These are phyloP conservation scores for Ceratina calcarata DNA, from an alignment of 1,140 invertebrate species.

Conservation along the genomic window DNA sequence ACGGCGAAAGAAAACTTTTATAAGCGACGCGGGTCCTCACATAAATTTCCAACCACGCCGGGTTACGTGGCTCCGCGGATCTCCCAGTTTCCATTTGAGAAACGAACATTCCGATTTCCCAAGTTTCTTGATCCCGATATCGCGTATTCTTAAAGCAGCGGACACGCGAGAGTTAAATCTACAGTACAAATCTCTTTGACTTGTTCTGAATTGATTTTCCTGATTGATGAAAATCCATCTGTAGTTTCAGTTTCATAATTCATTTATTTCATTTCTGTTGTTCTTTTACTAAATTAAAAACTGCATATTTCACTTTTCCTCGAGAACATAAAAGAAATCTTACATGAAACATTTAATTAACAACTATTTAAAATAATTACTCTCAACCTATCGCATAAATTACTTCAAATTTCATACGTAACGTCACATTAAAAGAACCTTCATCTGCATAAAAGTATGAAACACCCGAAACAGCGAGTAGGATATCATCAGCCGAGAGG, in stretches of 20 bases:
- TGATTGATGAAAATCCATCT: background rate
- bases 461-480: background rate
- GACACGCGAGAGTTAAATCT: background rate
- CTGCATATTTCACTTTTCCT: too few relatives aligned
- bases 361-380: too few relatives aligned
- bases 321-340: too few relatives aligned
- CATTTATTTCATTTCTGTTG: too few relatives aligned
- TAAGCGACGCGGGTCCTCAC: slow-evolving; percentile 50
- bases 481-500: background rate
- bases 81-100: slow-evolving; percentile 11
- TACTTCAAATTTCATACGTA: too few relatives aligned
- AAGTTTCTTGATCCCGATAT: background rate
- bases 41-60: slow-evolving; percentile 42
- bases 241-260: background rate
- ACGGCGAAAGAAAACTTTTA: slow-evolving; percentile 48
- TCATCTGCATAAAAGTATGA: background rate
- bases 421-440: too few relatives aligned
- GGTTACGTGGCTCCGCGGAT: background rate
- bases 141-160: background rate
- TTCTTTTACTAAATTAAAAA: too few relatives aligned
- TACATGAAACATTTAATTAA: too few relatives aligned
- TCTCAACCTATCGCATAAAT: too few relatives aligned
- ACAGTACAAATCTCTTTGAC: background rate
- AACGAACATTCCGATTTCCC: background rate
- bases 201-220: too few relatives aligned